Conservation (phyloP, 2,888 invertebrate species). For the Drosophila quinaria region DNA sequence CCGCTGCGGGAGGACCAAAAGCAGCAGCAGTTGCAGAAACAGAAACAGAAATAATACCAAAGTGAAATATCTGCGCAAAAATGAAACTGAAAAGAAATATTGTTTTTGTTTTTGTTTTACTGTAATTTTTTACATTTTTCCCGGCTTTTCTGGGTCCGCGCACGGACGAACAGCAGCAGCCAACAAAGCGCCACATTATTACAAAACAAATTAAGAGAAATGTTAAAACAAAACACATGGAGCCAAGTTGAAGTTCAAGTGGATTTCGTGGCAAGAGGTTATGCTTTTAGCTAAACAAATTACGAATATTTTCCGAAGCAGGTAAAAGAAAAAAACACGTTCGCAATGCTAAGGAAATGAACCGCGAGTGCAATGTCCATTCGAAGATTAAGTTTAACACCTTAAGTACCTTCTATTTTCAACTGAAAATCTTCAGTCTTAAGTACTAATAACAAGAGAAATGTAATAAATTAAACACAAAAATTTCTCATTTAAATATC, state of each 20-base stretch:
- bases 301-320: slow-evolving; percentile 46
- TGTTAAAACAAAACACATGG: slow-evolving; percentile 68
- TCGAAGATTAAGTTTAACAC: slow-evolving; percentile 8
- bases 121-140: slow-evolving; percentile 15
- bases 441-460: slow-evolving; percentile 1
- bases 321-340: slow-evolving; percentile 30
- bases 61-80: slow-evolving; percentile 71
- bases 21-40: slow-evolving; percentile 32
- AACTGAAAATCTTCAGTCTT: slow-evolving; percentile 6
- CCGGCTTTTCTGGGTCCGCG: slow-evolving; percentile 17
- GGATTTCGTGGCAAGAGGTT: slow-evolving; percentile 35
- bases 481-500: slow-evolving; percentile 69
- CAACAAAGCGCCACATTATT: slow-evolving; percentile 60
- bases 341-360: slow-evolving; percentile 15
- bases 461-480: slow-evolving; percentile 60
- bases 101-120: slow-evolving; percentile 56
- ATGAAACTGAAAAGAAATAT: slow-evolving; percentile 75
- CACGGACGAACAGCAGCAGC: slow-evolving; percentile 11
- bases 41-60: slow-evolving; percentile 29
- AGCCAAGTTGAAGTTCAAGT: slow-evolving; percentile 53
- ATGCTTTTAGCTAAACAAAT: slow-evolving; percentile 49
- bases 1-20: slow-evolving; percentile 44
- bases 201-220: slow-evolving; percentile 80
- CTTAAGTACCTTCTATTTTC: background rate
- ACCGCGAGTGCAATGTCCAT: slow-evolving; percentile 29